Evolutionary conservation across 2,888 invertebrate genomes (phyloP).

Genomic region (Gari tellinella): DNA sequence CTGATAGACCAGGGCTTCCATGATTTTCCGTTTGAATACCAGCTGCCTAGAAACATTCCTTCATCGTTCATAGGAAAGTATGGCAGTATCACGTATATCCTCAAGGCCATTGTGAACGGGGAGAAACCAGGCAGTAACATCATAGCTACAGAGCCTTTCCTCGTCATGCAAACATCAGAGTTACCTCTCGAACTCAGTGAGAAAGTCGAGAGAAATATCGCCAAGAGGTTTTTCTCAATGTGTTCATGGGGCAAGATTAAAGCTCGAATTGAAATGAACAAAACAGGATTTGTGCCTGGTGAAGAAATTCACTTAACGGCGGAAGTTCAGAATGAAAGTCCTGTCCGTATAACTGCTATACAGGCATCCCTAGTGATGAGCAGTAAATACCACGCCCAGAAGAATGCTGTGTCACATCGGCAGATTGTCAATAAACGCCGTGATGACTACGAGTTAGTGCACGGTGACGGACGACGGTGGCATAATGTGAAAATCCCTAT

Average conservation of each 20-base stretch:
- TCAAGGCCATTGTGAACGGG: conserved; percentile 80
- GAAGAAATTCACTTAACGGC: conserved; percentile 82
- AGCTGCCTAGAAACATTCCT: conserved; percentile 80
- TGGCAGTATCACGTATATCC: conserved; percentile 83
- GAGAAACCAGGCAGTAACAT: conserved; percentile 77
- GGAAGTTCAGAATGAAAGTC: conserved; percentile 80
- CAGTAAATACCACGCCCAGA: conserved; percentile 79
- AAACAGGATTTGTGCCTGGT: conserved; percentile 80
- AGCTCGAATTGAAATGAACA: conserved; percentile 72
- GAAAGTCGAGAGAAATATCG: conserved; percentile 39
- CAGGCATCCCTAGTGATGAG: conserved; percentile 80
- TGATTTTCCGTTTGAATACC: conserved; percentile 80
- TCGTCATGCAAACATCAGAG: conserved; percentile 72
- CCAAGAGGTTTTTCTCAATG: conserved; percentile 72
- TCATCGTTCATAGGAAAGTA: conserved; percentile 84
- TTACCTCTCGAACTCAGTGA: conserved; percentile 60
- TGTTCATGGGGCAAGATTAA: conserved; percentile 81
- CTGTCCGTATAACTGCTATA: conserved; percentile 74
- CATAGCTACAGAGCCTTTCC: conserved; percentile 83
- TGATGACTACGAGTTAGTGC: conserved; percentile 79
- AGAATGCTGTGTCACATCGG: conserved; percentile 69
- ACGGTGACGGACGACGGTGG: conserved; percentile 82
- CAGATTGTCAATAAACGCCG: conserved; percentile 82
- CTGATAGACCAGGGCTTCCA: conserved; percentile 68
- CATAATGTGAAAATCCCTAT: conserved; percentile 80